A percentile compares a stretch with the other conserved stretches of the same genome.
Conservation (phyloP, 2,888 invertebrate genomes). For the Congeria kusceri region DNA sequence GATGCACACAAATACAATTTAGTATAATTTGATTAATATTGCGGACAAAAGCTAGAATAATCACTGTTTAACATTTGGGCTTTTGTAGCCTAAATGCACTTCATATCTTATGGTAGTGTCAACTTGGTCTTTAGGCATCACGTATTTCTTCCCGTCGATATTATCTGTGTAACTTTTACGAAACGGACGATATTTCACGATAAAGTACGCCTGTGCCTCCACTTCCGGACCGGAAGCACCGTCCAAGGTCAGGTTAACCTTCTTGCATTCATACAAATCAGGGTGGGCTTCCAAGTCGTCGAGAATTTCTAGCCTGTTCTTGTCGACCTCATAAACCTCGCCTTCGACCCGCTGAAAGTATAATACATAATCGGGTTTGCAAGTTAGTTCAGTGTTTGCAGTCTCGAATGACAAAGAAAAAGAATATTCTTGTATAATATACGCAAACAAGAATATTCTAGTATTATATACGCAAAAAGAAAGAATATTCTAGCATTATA, state of each 20-base stretch:
- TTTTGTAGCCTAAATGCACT: slow-evolving; percentile 34
- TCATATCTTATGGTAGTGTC: slow-evolving; percentile 29
- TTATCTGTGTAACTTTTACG: slow-evolving; percentile 31
- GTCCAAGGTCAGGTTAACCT: slow-evolving; percentile 31
- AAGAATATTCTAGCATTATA: too few species aligned
- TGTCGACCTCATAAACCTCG: slow-evolving; percentile 94
- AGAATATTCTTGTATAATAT: too few species aligned
- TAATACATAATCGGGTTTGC: slow-evolving; percentile 1
- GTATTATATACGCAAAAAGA: too few species aligned
- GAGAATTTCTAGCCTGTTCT: slow-evolving; percentile 90
- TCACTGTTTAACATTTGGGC: slow-evolving; percentile 6
- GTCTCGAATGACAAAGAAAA: too few species aligned
- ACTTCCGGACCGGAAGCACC: not conserved
- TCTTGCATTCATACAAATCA: slow-evolving; percentile 90
- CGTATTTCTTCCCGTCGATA: slow-evolving; percentile 31
- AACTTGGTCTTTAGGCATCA: slow-evolving; percentile 21
- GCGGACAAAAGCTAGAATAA: not conserved
- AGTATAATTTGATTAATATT: too few species aligned
- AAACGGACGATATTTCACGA: slow-evolving; percentile 46
- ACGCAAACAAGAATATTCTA: too few species aligned
- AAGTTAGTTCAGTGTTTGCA: too few species aligned
- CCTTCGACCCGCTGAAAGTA: slow-evolving; percentile 88
- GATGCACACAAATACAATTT: too few species aligned
- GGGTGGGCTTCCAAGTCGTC: slow-evolving; percentile 95
- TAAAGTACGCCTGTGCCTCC: slow-evolving; percentile 27